These are phyloP conservation scores for Hydropsyche betteni DNA, from an alignment of 2,888 invertebrate genomes.

Conservation along the genomic window DNA sequence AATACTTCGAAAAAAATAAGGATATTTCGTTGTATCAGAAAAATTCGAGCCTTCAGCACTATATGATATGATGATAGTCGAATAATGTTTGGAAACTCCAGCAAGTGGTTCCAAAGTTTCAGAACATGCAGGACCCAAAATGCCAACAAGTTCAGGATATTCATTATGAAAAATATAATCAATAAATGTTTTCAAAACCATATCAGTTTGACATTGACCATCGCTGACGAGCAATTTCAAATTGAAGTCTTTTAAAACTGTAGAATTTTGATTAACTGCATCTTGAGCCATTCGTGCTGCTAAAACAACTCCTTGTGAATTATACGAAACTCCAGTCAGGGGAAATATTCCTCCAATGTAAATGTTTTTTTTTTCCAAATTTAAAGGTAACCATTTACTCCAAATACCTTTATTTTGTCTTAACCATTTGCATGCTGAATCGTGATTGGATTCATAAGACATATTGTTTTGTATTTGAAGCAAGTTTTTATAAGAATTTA, in stretches of 20 bases:
- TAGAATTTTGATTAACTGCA: slow-evolving; percentile 69
- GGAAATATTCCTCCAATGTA: slow-evolving; percentile 79
- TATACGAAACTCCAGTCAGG: slow-evolving; percentile 67
- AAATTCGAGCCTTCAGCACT: slow-evolving; percentile 81
- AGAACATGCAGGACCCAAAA: slow-evolving; percentile 82
- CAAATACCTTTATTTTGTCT: slow-evolving; percentile 60
- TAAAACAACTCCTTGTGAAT: slow-evolving; percentile 65
- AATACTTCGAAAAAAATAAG: slow-evolving; percentile 82
- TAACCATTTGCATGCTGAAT: slow-evolving; percentile 77
- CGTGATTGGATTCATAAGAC: slow-evolving; percentile 54
- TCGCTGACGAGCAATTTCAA: slow-evolving; percentile 68
- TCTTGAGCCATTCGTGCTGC: slow-evolving; percentile 72
- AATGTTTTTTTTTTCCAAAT: slow-evolving; percentile 57
- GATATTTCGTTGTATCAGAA: slow-evolving; percentile 74
- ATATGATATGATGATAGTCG: slow-evolving; percentile 78
- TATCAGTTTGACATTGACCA: slow-evolving; percentile 76
- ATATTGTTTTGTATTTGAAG: slow-evolving; percentile 54
- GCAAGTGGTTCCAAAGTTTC: slow-evolving; percentile 84
- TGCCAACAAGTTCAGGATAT: slow-evolving; percentile 71
- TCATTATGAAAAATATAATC: slow-evolving; percentile 69
- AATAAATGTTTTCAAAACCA: slow-evolving; percentile 79
- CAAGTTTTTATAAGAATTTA: slow-evolving; percentile 65
- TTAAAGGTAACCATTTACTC: slow-evolving; percentile 60
- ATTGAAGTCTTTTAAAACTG: slow-evolving; percentile 69
- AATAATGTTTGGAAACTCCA: slow-evolving; percentile 77